These are phyloP conservation scores for Torymus tubicola DNA, from an alignment of 2,888 invertebrate species.

Conservation along the genomic window DNA sequence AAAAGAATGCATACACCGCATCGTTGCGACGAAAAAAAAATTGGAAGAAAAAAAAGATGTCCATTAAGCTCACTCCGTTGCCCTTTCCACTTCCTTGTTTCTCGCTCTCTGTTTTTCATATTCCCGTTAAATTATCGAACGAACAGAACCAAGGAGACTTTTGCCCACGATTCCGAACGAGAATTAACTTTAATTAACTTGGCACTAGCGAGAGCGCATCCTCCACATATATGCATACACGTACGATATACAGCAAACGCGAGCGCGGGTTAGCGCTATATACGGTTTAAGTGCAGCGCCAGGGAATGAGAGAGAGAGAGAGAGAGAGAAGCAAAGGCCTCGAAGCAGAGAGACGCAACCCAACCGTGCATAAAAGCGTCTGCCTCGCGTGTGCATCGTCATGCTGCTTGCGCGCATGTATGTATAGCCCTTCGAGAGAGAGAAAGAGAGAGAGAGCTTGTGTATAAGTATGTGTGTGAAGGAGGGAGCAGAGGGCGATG, in stretches of 20 bases:
- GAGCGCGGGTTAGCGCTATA: conserved; percentile 26
- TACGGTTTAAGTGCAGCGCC: conserved; percentile 31
- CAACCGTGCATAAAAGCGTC: conserved; percentile 47
- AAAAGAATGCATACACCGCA: neutral
- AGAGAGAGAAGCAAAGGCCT: conserved; percentile 16
- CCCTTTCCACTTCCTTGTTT: no score
- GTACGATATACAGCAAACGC: no score
- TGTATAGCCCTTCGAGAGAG: neutral
- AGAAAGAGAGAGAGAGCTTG: neutral
- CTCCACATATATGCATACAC: neutral
- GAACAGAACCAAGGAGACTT: neutral
- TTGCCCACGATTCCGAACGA: conserved; percentile 17
- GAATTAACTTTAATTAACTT: conserved; percentile 57
- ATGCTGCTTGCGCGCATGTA: neutral
- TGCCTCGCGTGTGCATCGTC: conserved; percentile 7
- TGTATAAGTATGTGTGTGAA: neutral
- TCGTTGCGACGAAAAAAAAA: neutral
- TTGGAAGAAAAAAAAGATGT: conserved; percentile 11
- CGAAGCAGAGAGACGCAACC: conserved; percentile 1
- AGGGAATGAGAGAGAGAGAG: no score
- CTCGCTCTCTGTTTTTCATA: no score
- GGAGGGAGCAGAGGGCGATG: neutral
- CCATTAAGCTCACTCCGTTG: conserved; percentile 3
- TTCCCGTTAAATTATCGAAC: conserved; percentile 30
- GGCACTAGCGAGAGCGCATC: neutral